phyloP scores from a whole-genome alignment of 2,113 vertebrate genomes.

The Cheirogaleus medius region DNA sequence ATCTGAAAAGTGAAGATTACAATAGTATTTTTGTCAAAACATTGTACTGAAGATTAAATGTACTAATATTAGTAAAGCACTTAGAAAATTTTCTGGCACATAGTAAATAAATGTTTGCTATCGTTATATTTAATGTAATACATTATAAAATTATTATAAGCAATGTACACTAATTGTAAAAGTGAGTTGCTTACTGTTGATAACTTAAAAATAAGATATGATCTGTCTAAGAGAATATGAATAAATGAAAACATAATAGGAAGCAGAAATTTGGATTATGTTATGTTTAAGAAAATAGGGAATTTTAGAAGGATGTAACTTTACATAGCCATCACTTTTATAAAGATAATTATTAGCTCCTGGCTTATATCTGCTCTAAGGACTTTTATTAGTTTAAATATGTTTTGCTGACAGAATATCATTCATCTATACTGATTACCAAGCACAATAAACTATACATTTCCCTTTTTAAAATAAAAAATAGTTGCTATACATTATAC shows the following conservation, averaged over 20 bases:
- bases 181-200: not conserved
- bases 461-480: not conserved
- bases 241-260: not conserved
- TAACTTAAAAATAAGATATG: not conserved
- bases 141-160: not conserved
- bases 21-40: not conserved
- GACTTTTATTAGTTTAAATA: not conserved
- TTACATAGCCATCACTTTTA: not conserved
- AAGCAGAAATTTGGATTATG: not conserved
- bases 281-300: not conserved
- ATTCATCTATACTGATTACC: not conserved
- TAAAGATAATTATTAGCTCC: not conserved
- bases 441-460: not conserved
- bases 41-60: not conserved
- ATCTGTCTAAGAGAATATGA: not conserved
- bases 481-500: not conserved
- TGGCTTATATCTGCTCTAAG: not conserved
- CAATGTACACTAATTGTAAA: not conserved
- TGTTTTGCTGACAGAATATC: not conserved
- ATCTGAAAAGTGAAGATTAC: not conserved
- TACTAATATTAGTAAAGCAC: not conserved
- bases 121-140: not conserved
- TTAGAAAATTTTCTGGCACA: not conserved
- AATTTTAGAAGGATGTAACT: not conserved
- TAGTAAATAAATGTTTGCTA: not conserved